Conservation (phyloP, 2,113 vertebrate species). For the Rousettus leschenaultii region DNA sequence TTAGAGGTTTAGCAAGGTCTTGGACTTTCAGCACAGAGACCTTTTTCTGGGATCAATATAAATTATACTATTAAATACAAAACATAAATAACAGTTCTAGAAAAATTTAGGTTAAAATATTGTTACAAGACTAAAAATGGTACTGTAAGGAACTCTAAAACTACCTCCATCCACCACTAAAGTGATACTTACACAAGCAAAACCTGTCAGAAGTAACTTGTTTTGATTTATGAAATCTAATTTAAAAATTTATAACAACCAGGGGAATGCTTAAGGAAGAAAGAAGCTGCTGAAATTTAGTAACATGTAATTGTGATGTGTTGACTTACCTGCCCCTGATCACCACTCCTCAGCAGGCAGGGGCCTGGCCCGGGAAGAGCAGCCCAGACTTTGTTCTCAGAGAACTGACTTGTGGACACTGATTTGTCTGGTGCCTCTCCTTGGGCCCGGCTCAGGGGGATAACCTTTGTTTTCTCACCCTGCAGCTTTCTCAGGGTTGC, state of each 20-base stretch:
- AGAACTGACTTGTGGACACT: not conserved
- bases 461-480: not conserved
- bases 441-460: too few species aligned
- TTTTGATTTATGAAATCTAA: not conserved
- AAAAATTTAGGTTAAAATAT: not conserved
- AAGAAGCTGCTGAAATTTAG: not conserved
- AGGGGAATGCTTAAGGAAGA: not conserved
- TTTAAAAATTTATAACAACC: not conserved
- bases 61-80: not conserved
- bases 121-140: not conserved
- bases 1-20: not conserved
- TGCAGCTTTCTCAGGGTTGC: not conserved
- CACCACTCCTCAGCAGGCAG: accelerated
- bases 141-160: not conserved
- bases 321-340: not conserved
- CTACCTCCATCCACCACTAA: not conserved
- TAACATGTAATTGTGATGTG: not conserved
- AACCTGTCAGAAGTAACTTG: not conserved
- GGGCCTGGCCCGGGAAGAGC: too few species aligned
- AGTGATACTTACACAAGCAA: not conserved
- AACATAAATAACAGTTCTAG: not conserved
- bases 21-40: not conserved
- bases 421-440: not conserved
- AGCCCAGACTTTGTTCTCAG: not conserved
- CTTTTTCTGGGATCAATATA: not conserved